These are phyloP conservation scores for Copsychus sechellarum DNA, from an alignment of 2,113 vertebrate species.

Conservation along the genomic window DNA sequence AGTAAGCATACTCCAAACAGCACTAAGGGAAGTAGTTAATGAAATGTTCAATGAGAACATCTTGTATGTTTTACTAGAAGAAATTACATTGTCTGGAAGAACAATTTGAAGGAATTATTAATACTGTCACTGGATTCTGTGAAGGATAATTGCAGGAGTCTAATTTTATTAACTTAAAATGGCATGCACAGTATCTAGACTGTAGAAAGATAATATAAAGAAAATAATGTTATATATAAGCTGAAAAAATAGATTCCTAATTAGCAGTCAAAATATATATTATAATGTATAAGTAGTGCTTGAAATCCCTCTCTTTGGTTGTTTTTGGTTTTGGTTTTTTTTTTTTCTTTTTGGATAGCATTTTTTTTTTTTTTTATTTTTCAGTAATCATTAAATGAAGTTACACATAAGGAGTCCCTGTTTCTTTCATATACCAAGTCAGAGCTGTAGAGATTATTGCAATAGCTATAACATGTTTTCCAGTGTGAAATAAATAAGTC, in stretches of 20 bases:
- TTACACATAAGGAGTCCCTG: background rate
- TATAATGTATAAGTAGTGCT: background rate
- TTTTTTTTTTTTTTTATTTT: background rate
- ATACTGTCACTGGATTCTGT: background rate
- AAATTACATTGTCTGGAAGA: constrained; percentile 24
- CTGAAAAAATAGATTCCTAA: background rate
- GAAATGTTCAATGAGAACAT: constrained; percentile 31
- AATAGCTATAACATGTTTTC: background rate
- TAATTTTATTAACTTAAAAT: constrained; percentile 32
- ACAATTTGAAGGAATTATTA: constrained; percentile 40
- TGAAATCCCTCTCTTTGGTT: background rate
- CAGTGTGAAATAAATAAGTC: constrained; percentile 11
- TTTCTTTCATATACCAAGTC: background rate
- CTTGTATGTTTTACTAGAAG: constrained; percentile 22
- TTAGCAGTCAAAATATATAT: background rate
- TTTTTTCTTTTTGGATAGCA: too few species aligned
- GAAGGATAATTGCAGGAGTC: constrained; percentile 19
- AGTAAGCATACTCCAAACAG: background rate
- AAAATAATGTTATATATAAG: background rate
- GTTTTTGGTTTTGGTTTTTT: background rate
- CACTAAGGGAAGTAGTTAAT: background rate
- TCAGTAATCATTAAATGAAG: background rate
- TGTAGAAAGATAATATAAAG: background rate
- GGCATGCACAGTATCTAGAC: background rate
- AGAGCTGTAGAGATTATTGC: background rate